A percentile compares a stretch with the other conserved stretches of the same genome.
These are phyloP conservation scores for Porites cylindrica DNA, from an alignment of 92 coral and sea anemone species.

Conservation along the genomic window DNA sequence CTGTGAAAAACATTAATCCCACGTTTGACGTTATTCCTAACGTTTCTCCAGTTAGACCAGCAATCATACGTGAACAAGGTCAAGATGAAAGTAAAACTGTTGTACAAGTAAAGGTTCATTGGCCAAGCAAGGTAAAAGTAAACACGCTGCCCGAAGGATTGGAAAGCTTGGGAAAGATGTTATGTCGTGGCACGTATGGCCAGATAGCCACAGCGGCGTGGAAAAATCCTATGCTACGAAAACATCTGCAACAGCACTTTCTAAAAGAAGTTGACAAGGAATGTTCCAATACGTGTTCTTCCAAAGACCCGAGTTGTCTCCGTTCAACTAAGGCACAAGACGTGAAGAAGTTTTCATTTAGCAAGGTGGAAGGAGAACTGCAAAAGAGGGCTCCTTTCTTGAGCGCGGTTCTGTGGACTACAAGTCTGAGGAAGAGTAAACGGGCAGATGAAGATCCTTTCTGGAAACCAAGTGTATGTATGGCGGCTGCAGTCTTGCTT, in stretches of 20 bases:
- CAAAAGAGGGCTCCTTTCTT: not conserved
- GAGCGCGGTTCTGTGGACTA: not conserved
- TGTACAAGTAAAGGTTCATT: slow-evolving; percentile 47
- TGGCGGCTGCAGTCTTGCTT: no score
- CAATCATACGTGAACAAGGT: not conserved
- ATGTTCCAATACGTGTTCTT: not conserved
- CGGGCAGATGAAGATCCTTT: no score
- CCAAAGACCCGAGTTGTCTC: not conserved
- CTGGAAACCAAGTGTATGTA: no score
- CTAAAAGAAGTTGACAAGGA: not conserved
- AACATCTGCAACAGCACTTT: not conserved
- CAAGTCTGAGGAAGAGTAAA: no score
- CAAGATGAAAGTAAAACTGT: not conserved
- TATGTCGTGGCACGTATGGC: slow-evolving; percentile 55
- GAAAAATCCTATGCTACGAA: not conserved
- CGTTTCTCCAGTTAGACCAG: not conserved
- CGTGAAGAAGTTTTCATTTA: not conserved
- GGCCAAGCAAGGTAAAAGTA: slow-evolving; percentile 50
- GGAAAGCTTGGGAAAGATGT: slow-evolving; percentile 58
- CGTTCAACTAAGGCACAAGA: not conserved
- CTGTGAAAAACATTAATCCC: not conserved
- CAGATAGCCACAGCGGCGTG: slow-evolving; percentile 59
- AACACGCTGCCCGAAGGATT: slow-evolving; percentile 36
- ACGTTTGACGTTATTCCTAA: not conserved
- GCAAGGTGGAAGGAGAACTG: not conserved